phyloP scores from a whole-genome alignment of 2,797 vertebrate species.

The Syngnathus acus region DNA sequence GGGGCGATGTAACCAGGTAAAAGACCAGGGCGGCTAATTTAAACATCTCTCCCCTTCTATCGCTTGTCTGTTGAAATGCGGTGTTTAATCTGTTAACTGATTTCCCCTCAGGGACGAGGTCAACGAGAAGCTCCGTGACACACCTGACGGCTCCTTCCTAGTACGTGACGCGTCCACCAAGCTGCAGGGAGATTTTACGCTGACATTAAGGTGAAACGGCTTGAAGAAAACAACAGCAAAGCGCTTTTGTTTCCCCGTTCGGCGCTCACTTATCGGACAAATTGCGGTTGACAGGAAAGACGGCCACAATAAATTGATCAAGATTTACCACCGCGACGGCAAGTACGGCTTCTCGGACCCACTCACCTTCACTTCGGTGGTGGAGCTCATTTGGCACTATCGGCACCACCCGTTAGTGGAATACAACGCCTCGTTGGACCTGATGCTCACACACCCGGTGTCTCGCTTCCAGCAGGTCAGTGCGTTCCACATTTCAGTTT shows the following conservation, averaged over 20 bases:
- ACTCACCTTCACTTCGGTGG: conserved; percentile 86
- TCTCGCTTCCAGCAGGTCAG: conserved; percentile 72
- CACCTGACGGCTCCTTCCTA: conserved; percentile 91
- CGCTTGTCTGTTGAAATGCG: background rate
- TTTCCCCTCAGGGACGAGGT: conserved; percentile 81
- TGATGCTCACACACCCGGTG: conserved; percentile 86
- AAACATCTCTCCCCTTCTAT: too few relatives aligned
- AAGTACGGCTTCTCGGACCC: conserved; percentile 95
- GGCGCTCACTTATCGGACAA: background rate
- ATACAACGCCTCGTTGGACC: conserved; percentile 90
- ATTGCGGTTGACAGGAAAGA: conserved; percentile 76
- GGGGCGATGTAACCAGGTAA: conserved; percentile 95
- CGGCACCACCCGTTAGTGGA: conserved; percentile 89
- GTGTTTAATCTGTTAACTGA: conserved; percentile 8
- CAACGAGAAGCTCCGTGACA: conserved; percentile 87
- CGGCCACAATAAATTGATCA: conserved; percentile 92
- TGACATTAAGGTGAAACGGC: conserved; percentile 80
- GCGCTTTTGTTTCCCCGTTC: background rate
- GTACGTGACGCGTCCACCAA: conserved; percentile 93
- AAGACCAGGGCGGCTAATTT: background rate
- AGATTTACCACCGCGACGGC: conserved; percentile 89
- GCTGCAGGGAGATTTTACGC: conserved; percentile 89
- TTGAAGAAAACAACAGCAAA: background rate
- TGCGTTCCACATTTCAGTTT: background rate
- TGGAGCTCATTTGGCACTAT: conserved; percentile 93